phyloP scores from a whole-genome alignment of 2,888 invertebrate genomes.

The Zygogramma bicolorata region DNA sequence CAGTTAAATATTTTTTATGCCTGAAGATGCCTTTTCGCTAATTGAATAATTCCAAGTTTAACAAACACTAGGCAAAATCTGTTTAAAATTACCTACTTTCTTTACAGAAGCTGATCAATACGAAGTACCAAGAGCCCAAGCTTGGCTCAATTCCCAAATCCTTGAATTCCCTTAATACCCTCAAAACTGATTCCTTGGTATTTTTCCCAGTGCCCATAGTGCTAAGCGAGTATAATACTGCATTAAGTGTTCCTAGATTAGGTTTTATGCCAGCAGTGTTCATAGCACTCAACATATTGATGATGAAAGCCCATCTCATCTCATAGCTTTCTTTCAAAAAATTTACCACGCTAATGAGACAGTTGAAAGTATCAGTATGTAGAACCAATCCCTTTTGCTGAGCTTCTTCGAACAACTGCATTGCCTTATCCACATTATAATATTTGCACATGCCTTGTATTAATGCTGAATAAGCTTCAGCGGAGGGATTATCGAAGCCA shows the following conservation, averaged over 20 bases:
- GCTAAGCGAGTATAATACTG: constrained; percentile 70
- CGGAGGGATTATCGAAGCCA: constrained; percentile 76
- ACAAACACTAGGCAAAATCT: no score
- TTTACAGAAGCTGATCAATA: constrained; percentile 78
- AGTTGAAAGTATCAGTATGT: constrained; percentile 78
- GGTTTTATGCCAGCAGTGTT: constrained; percentile 69
- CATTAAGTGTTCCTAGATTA: constrained; percentile 77
- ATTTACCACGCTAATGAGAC: constrained; percentile 73
- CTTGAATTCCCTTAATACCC: constrained; percentile 75
- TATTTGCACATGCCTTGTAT: constrained; percentile 88
- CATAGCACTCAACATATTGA: constrained; percentile 76
- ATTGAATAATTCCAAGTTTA: no score
- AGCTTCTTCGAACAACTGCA: constrained; percentile 75
- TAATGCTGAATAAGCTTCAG: constrained; percentile 80
- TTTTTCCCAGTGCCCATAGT: constrained; percentile 65
- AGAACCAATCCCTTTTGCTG: constrained; percentile 74
- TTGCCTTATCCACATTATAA: constrained; percentile 76
- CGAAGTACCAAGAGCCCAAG: constrained; percentile 80
- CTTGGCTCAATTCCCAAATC: constrained; percentile 78
- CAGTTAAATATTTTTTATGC: no score
- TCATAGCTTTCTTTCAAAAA: constrained; percentile 76
- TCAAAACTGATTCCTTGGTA: constrained; percentile 67
- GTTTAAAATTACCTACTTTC: constrained; percentile 70
- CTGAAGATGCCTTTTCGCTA: no score
- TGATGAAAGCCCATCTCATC: constrained; percentile 74